Percentiles rank a stretch among this genome's conserved stretches.
Evolutionary conservation across 2,113 vertebrate species (phyloP).

Genomic region (Platichthys stellatus): DNA sequence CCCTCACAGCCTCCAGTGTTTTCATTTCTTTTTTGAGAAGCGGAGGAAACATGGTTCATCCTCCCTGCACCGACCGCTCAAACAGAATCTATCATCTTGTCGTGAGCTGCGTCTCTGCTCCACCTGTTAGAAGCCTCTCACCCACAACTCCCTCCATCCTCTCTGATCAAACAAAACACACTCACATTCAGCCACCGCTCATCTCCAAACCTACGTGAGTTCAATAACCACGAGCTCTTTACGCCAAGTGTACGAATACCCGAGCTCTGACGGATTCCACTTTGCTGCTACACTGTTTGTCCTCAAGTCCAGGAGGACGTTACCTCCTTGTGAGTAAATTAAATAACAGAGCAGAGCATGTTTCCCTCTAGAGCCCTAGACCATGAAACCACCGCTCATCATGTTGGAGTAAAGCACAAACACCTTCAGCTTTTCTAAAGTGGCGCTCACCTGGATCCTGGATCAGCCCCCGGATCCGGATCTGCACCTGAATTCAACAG

Average conservation of each 20-base stretch:
- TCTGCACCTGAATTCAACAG: too few relatives aligned
- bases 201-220: too few relatives aligned
- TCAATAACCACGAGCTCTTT: neutral
- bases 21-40: neutral
- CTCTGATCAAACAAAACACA: constrained; percentile 10
- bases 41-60: constrained; percentile 7
- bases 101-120: neutral
- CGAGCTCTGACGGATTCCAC: neutral
- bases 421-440: neutral
- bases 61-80: neutral
- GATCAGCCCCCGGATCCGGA: too few relatives aligned
- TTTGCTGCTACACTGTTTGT: too few relatives aligned
- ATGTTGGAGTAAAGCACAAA: neutral
- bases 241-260: too few relatives aligned
- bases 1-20: constrained; percentile 35
- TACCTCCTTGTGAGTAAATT: constrained; percentile 4
- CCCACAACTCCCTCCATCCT: neutral
- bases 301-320: too few relatives aligned
- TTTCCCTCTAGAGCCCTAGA: constrained; percentile 3
- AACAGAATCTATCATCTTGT: constrained; percentile 22
- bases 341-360: constrained; percentile 8
- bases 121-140: constrained; percentile 46
- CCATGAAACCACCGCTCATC: constrained; percentile 13
- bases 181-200: neutral
- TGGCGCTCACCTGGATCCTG: too few relatives aligned